These are phyloP conservation scores for Agraylea sexmaculata DNA, from an alignment of 1,140 invertebrate species.

Conservation along the genomic window DNA sequence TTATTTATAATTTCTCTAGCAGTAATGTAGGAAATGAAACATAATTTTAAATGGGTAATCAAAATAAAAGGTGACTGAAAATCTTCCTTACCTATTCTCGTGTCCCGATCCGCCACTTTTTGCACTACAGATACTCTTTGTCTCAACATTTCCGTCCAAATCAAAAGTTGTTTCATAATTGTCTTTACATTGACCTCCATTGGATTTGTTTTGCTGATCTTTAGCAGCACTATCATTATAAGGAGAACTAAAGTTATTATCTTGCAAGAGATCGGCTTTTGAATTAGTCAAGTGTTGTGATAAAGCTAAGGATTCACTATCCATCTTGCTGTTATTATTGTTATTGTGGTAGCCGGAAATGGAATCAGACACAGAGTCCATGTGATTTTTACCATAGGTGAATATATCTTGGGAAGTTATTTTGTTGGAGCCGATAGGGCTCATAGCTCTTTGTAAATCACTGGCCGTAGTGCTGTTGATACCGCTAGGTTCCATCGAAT, in stretches of 20 bases:
- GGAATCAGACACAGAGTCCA: slow-evolving; percentile 25
- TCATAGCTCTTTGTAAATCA: slow-evolving; percentile 29
- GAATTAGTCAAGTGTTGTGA: slow-evolving; percentile 33
- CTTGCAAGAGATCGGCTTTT: slow-evolving; percentile 31
- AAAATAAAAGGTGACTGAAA: slow-evolving; percentile 7
- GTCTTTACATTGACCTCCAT: slow-evolving; percentile 40
- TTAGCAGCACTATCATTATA: slow-evolving; percentile 29
- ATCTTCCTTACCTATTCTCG: slow-evolving; percentile 45
- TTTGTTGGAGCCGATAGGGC: slow-evolving; percentile 26
- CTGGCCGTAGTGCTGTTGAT: slow-evolving; percentile 29
- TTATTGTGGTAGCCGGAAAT: slow-evolving; percentile 32
- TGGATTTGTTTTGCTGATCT: slow-evolving; percentile 22
- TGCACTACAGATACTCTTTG: slow-evolving; percentile 50
- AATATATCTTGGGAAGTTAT: slow-evolving; percentile 20
- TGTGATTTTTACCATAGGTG: slow-evolving; percentile 25
- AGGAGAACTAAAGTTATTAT: slow-evolving; percentile 28
- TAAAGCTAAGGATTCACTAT: slow-evolving; percentile 35
- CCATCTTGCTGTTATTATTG: slow-evolving; percentile 37
- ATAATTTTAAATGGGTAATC: slow-evolving; percentile 4
- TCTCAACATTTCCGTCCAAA: slow-evolving; percentile 72
- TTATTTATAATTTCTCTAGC: slow-evolving; percentile 3
- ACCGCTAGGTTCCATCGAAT: slow-evolving; percentile 21
- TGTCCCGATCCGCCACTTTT: slow-evolving; percentile 54
- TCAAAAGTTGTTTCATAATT: slow-evolving; percentile 77
- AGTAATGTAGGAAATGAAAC: slow-evolving; percentile 5